phyloP scores from a whole-genome alignment of 1,140 invertebrate species.

The Drosophila pseudoananassae region DNA sequence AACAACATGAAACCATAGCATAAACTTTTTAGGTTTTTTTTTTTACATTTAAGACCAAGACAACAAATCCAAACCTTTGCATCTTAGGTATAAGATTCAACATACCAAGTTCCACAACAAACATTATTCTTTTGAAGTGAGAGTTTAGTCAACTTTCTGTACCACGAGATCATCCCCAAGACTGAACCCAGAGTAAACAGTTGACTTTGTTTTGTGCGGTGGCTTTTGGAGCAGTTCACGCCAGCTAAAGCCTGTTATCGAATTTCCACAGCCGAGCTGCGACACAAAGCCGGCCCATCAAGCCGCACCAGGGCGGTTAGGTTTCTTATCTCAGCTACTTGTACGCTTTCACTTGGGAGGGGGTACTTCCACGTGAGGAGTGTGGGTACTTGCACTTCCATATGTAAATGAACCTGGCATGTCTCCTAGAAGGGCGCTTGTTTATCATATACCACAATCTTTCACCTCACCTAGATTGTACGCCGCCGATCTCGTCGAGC shows the following conservation, averaged over 20 bases:
- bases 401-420: neutral
- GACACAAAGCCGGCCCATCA: conserved; percentile 24
- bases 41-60: neutral
- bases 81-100: too few species aligned
- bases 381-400: neutral
- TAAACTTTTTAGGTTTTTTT: neutral
- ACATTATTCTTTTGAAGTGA: too few species aligned
- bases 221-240: conserved; percentile 13
- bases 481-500: conserved; percentile 73
- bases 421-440: too few species aligned
- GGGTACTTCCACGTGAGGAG: conserved; percentile 3
- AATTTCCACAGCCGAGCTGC: conserved; percentile 42
- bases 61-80: neutral
- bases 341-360: conserved; percentile 1
- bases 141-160: too few species aligned
- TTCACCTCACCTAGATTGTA: conserved; percentile 47
- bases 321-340: conserved; percentile 20
- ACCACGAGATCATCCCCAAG: neutral
- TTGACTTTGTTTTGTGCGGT: conserved; percentile 14
- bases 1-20: neutral
- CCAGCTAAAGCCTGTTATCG: conserved; percentile 27
- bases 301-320: conserved; percentile 44
- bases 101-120: too few species aligned
- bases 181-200: neutral
- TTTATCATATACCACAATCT: neutral